phyloP scores from a whole-genome alignment of 2,113 vertebrate species.

The Corythornis madagascariensis region DNA sequence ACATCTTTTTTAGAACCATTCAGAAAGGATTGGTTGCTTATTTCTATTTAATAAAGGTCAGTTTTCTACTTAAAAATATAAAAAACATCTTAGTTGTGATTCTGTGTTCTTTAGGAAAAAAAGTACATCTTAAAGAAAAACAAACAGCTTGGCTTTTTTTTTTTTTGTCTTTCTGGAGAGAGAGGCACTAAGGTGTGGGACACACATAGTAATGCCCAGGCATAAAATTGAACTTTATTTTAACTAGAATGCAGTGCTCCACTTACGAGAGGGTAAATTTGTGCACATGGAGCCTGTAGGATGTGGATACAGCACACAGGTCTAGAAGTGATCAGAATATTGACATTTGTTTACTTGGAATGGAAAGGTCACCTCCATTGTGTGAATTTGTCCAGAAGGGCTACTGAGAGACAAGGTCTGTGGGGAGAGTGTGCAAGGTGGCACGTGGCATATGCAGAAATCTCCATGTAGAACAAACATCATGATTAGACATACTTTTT shows the following conservation, averaged over 20 bases:
- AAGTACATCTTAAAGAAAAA: background rate
- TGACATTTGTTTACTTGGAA: background rate
- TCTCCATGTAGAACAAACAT: background rate
- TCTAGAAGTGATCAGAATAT: background rate
- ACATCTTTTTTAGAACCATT: background rate
- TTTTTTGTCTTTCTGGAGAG: background rate
- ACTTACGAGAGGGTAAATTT: background rate
- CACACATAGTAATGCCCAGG: rapidly evolving
- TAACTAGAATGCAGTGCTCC: background rate
- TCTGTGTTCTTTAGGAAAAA: background rate
- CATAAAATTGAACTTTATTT: too few species aligned
- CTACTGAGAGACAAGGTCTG: background rate
- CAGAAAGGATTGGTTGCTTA: background rate
- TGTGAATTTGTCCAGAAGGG: background rate
- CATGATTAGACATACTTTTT: background rate
- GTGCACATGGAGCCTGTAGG: background rate
- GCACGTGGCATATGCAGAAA: rapidly evolving
- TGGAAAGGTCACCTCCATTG: rapidly evolving
- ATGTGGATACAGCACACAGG: background rate
- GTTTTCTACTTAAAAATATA: background rate
- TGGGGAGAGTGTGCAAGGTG: background rate
- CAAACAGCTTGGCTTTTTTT: background rate
- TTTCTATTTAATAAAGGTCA: background rate
- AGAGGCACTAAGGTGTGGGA: background rate
- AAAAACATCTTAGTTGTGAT: background rate